Evolutionary conservation across 1,140 invertebrate genomes (phyloP), one percentile per base, ranked within the genome.

Genomic region (Drosophila baimaii): DNA sequence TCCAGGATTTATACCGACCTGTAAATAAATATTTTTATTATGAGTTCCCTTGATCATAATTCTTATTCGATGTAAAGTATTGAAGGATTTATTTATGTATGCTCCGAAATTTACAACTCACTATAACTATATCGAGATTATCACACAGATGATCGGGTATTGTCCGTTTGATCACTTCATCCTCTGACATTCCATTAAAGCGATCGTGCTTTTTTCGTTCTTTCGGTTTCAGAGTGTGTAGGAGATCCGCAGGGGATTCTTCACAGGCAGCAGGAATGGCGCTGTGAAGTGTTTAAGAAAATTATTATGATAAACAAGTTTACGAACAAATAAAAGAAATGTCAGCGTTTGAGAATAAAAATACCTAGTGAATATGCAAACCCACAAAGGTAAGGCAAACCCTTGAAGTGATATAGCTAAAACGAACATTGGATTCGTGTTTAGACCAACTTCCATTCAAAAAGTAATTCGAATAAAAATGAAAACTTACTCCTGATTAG

Each of bases 1-100:
- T 4, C 98, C 98, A 41, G 98, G 98, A 94, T 99, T 99, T 79
- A 99, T 99, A 72, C 98, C 98, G 93, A 99, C 97, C 98, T 99
- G 93, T 15, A 25, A 59, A 62, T 23, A 25, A 52, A 44, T 17
- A 29, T 10, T n/a, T 25, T 19, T 12, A 19, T 49, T 51, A 27
- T 35, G 33, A 37, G 7, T n/a, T n/a, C n/a, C 23, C 25, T 64
- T 6, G 37, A 17, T 23, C 19, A 10, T 35, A 33, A 10, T 37
- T 17, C n/a, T 35, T 19, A 35, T 6, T 58, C 25, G 12, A 27
- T 51, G 17, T 27, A 9, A 27, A 31, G 19, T 5, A 25, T 21
- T 23, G 1, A 27, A 41, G 23, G 19, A 31, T 41, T 27, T 55
- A 31, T 31, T 15, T 21, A 31, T 25, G 21, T 21, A 43, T 44